Conservation (phyloP, 2,888 invertebrate genomes). For the Pandemis heparana region DNA sequence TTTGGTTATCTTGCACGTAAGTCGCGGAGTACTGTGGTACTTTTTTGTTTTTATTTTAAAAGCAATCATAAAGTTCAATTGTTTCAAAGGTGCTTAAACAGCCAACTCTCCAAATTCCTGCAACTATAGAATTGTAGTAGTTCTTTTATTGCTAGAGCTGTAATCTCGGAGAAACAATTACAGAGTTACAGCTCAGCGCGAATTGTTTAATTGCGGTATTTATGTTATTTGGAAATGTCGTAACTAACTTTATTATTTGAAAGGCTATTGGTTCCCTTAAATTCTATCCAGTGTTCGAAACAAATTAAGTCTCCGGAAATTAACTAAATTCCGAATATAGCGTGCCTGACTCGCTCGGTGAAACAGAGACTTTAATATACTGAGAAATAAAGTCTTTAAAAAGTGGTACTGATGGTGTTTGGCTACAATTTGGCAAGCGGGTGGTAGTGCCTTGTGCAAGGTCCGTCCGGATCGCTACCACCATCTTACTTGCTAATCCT, state of each 20-base stretch:
- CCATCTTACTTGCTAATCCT: too few species aligned
- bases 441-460: too few species aligned
- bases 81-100: background rate
- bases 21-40: too few species aligned
- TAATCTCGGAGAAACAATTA: constrained; percentile 7
- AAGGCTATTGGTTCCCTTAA: constrained; percentile 1
- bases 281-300: constrained; percentile 6
- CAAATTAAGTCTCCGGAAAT: constrained; percentile 15
- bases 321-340: constrained; percentile 21
- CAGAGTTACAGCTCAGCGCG: background rate
- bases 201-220: constrained; percentile 15
- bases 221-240: constrained; percentile 14
- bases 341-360: constrained; percentile 1
- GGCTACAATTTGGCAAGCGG: too few species aligned
- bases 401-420: background rate
- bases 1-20: too few species aligned
- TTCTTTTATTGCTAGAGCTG: background rate
- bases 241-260: constrained; percentile 4
- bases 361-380: background rate
- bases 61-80: background rate
- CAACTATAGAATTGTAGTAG: background rate
- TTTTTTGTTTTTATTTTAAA: too few species aligned
- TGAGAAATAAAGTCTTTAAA: background rate
- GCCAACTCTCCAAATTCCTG: background rate
- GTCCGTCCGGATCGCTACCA: too few species aligned